Base-by-base conservation (phyloP, 2,797 vertebrate species). In the Morus bassanus region DNA sequence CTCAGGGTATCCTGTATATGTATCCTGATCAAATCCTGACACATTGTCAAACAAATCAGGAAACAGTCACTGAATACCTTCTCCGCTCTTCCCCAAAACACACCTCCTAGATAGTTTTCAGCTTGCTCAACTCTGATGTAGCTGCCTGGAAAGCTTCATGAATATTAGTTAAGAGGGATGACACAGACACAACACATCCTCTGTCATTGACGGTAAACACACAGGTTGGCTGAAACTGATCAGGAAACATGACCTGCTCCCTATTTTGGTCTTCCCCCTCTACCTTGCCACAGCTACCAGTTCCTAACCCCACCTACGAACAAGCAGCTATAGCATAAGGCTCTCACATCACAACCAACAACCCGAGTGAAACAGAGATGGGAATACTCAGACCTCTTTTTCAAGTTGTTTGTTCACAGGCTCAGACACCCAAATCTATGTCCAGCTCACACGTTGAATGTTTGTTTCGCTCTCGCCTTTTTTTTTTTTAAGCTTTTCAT, bases 401-500 rank as follows among this genome's bases (percentile, higher is more conserved):
- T 61, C 57, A 72, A 60, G 22, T 12, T 2, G 0, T 51, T 65
- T 67, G 24, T 79, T 91, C 79, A 82, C 11, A 74, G 60, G 39
- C 60, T 91, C 35, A 37, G 57, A 63, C 16, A 68, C 4, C 15
- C 45, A 45, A 43, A 70, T n/a, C 27, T n/a, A 67, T 3, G 5
- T 30, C 48, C 27, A 68, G 45, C 17, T 90, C 73, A 57, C 68
- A 86, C 24, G 68, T 7, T n/a, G n/a, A 27, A 69, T 11, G 5
- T n/a, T 60, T 31, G 33, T 6, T 79, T 57, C 46, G n/a, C 11
- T 43, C 22, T 12, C 41, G 31, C 53, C 5, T 24, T 6, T 39
- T 4, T 2, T 3, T 2, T 4, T 4, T 1, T 18, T 12, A 1
- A 51, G 39, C 5, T 72, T 84, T 59, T 45, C 43, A 67, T 31